Percentiles rank a stretch among this genome's conserved stretches.
Conservation (phyloP, 2,888 invertebrate species). For the Eremobia ochroleuca region DNA sequence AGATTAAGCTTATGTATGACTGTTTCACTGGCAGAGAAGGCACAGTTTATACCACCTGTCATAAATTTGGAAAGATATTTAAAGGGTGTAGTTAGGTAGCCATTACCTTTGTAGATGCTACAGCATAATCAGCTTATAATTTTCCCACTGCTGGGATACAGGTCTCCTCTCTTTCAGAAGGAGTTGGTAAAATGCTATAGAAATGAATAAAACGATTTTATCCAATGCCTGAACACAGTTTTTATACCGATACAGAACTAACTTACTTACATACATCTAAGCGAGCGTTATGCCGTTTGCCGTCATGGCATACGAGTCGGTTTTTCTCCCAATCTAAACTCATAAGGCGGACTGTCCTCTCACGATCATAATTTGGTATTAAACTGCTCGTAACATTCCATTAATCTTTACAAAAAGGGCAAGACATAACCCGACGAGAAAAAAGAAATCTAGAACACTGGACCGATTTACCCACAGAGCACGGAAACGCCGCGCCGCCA, state of each 20-base stretch:
- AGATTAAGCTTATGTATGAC: not conserved
- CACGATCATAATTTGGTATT: conserved; percentile 19
- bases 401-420: conserved; percentile 43
- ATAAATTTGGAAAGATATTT: not conserved
- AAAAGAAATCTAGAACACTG: conserved; percentile 41
- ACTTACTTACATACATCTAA: not conserved
- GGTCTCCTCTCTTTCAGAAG: too few relatives aligned
- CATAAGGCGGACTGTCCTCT: not conserved
- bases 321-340: conserved; percentile 1
- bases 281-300: not conserved
- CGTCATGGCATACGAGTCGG: not conserved
- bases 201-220: not conserved
- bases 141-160: too few relatives aligned
- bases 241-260: not conserved
- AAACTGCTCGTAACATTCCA: conserved; percentile 36
- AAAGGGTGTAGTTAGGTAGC: not conserved
- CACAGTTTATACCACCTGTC: not conserved
- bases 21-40: not conserved
- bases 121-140: too few relatives aligned
- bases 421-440: conserved; percentile 27
- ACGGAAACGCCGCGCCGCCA: too few relatives aligned
- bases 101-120: too few relatives aligned
- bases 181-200: not conserved
- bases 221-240: not conserved
- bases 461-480: conserved; percentile 17